phyloP scores from a whole-genome alignment of 2,888 invertebrate genomes.

The Leptothorax acervorum region DNA sequence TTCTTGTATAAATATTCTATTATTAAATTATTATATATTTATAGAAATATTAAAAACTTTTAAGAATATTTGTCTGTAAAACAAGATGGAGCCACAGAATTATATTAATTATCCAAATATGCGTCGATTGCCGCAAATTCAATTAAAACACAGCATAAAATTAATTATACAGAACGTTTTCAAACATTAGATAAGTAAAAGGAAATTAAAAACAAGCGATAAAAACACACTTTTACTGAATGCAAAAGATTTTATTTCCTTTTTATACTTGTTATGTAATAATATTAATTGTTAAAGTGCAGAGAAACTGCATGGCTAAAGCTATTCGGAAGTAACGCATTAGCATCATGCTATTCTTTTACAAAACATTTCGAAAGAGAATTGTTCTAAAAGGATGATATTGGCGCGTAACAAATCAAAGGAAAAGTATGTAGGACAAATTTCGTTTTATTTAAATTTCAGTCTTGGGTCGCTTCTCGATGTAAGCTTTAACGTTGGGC shows the following conservation, averaged over 20 bases:
- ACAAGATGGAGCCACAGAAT: too few species aligned
- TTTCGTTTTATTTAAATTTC: constrained; percentile 61
- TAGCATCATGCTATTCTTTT: background rate
- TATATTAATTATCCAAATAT: too few species aligned
- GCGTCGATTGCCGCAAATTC: too few species aligned
- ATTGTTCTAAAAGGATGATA: too few species aligned
- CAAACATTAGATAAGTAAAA: background rate
- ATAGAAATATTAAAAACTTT: too few species aligned
- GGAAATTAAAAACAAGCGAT: background rate
- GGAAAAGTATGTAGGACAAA: background rate
- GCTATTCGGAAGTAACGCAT: background rate
- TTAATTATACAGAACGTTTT: background rate
- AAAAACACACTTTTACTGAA: background rate
- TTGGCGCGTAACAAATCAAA: background rate
- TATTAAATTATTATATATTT: too few species aligned
- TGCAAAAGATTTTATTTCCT: background rate
- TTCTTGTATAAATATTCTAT: too few species aligned
- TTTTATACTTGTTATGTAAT: background rate
- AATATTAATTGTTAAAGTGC: background rate
- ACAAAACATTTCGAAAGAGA: too few species aligned
- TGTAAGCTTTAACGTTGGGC: constrained; percentile 85
- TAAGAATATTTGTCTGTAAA: too few species aligned
- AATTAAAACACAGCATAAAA: too few species aligned
- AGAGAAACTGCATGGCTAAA: background rate
- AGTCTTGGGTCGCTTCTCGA: constrained; percentile 80